A percentile compares a stretch with the other conserved stretches of the same genome.
phyloP scores from a whole-genome alignment of 1,140 invertebrate species.

The Drosophila pachea region DNA sequence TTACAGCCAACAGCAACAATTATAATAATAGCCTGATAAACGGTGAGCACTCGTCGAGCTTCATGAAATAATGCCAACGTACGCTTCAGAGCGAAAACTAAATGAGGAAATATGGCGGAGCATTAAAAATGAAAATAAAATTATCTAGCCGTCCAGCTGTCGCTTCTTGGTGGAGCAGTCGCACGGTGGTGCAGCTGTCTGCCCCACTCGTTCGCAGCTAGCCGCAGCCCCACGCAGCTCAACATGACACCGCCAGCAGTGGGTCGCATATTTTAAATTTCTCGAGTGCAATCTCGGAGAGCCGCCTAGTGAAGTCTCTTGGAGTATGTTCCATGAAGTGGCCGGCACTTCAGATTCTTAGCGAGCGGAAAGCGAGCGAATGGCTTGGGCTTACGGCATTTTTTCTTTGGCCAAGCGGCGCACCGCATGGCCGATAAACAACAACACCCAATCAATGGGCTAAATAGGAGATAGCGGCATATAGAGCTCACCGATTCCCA shows the following conservation, averaged over 20 bases:
- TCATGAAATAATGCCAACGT: slow-evolving; percentile 13
- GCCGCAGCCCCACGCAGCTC: slow-evolving; percentile 10
- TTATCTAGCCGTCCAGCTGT: background rate
- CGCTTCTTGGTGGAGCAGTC: background rate
- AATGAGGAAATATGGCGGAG: slow-evolving; percentile 2
- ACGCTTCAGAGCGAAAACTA: slow-evolving; percentile 6
- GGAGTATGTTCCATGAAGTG: slow-evolving; percentile 44
- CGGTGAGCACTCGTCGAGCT: background rate
- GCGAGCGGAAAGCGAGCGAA: background rate
- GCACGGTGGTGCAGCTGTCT: background rate
- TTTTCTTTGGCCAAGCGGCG: background rate
- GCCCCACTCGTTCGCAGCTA: slow-evolving; percentile 1
- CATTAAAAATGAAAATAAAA: background rate
- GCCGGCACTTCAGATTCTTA: slow-evolving; percentile 47
- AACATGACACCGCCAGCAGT: slow-evolving; percentile 32
- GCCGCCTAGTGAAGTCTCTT: slow-evolving; percentile 29
- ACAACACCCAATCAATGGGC: slow-evolving; percentile 26
- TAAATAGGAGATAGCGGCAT: background rate
- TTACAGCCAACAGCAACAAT: slow-evolving; percentile 7
- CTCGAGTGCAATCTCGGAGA: slow-evolving; percentile 28
- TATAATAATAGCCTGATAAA: slow-evolving; percentile 13
- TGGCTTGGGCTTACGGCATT: slow-evolving; percentile 10
- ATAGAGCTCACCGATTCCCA: too few species aligned
- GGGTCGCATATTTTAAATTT: slow-evolving; percentile 27
- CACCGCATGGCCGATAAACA: slow-evolving; percentile 12